These are phyloP conservation scores for Pipistrellus kuhlii DNA, from an alignment of 2,797 vertebrate genomes.

Conservation along the genomic window DNA sequence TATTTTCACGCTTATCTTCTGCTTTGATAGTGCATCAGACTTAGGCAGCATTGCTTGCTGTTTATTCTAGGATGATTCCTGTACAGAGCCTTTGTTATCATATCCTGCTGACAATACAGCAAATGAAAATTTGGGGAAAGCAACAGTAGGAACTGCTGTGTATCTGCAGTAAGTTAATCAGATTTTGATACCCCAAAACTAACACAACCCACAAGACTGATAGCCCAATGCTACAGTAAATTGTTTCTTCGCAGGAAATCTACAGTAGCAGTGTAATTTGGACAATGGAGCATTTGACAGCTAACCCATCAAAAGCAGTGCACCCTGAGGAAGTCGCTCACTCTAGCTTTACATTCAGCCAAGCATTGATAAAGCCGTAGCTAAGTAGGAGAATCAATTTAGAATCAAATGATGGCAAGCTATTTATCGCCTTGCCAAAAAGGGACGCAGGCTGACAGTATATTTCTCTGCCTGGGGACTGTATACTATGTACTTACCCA, in stretches of 20 bases:
- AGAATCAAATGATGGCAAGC: conserved; percentile 81
- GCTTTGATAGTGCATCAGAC: conserved; percentile 31
- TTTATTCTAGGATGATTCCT: conserved; percentile 27
- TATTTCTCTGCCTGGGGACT: conserved; percentile 14
- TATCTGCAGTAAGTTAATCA: conserved; percentile 80
- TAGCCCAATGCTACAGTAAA: conserved; percentile 85
- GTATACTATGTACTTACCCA: conserved; percentile 65
- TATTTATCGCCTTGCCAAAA: conserved; percentile 86
- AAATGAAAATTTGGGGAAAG: conserved; percentile 70
- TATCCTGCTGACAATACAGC: conserved; percentile 55
- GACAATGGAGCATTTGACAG: conserved; percentile 94
- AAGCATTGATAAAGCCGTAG: conserved; percentile 87
- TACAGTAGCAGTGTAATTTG: conserved; percentile 91
- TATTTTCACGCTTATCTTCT: conserved; percentile 48
- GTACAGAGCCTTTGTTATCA: conserved; percentile 39
- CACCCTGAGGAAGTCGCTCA: conserved; percentile 89
- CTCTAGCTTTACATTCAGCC: conserved; percentile 86
- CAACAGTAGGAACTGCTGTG: conserved; percentile 52
- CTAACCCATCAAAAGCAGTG: conserved; percentile 89
- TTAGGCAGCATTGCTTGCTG: conserved; percentile 5
- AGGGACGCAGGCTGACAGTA: conserved; percentile 24
- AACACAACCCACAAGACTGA: conserved; percentile 77
- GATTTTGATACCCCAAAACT: conserved; percentile 81
- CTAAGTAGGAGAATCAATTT: conserved; percentile 89
- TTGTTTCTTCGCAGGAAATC: conserved; percentile 91